Conservation (phyloP, 2,113 vertebrate genomes). For the Toxotes chatareus region DNA sequence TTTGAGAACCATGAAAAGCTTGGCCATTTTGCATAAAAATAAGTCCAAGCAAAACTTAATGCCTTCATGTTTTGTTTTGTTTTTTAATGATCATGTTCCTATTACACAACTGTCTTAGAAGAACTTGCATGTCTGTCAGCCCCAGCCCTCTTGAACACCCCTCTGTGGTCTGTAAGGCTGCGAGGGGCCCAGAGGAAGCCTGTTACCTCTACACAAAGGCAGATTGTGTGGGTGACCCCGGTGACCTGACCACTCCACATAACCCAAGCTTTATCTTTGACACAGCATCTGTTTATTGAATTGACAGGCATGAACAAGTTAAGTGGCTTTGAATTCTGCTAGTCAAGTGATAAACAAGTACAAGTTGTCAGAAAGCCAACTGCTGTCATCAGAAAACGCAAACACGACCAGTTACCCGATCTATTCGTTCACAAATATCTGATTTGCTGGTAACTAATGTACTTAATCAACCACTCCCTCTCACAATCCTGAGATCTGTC, state of each 20-base stretch:
- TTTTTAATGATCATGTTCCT: neutral
- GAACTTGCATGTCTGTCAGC: conserved; percentile 1
- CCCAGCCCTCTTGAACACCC: neutral
- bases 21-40: no score
- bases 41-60: no score
- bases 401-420: neutral
- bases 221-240: conserved; percentile 53
- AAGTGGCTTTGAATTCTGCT: conserved; percentile 23
- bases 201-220: conserved; percentile 67
- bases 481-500: conserved; percentile 9
- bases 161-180: conserved; percentile 29
- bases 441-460: neutral
- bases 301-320: conserved; percentile 4
- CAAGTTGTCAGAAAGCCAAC: conserved; percentile 30
- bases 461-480: neutral
- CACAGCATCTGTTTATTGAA: conserved; percentile 65
- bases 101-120: neutral
- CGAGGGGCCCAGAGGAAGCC: conserved; percentile 76
- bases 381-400: neutral
- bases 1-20: no score
- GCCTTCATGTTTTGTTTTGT: neutral
- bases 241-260: conserved; percentile 55
- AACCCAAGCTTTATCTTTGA: conserved; percentile 66
- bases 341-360: conserved; percentile 31
- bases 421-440: neutral